Conservation (phyloP, 2,888 invertebrate genomes). For the Leucophenga montana region DNA sequence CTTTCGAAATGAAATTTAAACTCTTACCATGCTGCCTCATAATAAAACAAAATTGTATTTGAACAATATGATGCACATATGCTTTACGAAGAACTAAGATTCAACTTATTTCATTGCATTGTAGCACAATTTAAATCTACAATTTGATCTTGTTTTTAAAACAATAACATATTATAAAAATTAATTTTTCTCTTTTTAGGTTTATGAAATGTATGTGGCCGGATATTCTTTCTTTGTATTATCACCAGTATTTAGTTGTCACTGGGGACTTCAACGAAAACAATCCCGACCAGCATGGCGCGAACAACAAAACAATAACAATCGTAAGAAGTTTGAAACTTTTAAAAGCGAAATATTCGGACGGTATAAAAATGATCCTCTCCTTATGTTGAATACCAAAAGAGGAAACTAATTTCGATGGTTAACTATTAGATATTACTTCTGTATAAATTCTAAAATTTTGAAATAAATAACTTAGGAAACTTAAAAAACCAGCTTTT, state of each 20-base stretch:
- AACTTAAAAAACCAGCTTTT: too few relatives aligned
- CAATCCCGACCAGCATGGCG: conserved; percentile 87
- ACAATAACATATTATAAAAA: too few relatives aligned
- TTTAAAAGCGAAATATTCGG: conserved; percentile 89
- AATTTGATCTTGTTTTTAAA: too few relatives aligned
- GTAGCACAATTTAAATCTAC: too few relatives aligned
- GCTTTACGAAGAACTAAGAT: too few relatives aligned
- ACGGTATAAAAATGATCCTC: conserved; percentile 75
- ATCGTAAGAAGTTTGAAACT: conserved; percentile 85
- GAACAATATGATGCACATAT: too few relatives aligned
- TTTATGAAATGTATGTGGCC: conserved; percentile 92
- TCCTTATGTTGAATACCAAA: conserved; percentile 36
- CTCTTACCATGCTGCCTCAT: too few relatives aligned
- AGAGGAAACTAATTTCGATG: conserved; percentile 24
- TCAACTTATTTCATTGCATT: too few relatives aligned
- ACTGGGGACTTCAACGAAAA: conserved; percentile 90
- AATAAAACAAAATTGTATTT: too few relatives aligned
- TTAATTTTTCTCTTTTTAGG: conserved; percentile 75
- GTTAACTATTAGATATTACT: background rate
- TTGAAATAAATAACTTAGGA: too few relatives aligned
- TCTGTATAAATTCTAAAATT: too few relatives aligned
- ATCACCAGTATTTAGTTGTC: conserved; percentile 90
- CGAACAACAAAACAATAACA: conserved; percentile 88
- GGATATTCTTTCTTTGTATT: conserved; percentile 91
- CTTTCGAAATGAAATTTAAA: too few relatives aligned